These are phyloP conservation scores for Amphiprion percula DNA, from an alignment of 2,113 vertebrate species.

Conservation along the genomic window DNA sequence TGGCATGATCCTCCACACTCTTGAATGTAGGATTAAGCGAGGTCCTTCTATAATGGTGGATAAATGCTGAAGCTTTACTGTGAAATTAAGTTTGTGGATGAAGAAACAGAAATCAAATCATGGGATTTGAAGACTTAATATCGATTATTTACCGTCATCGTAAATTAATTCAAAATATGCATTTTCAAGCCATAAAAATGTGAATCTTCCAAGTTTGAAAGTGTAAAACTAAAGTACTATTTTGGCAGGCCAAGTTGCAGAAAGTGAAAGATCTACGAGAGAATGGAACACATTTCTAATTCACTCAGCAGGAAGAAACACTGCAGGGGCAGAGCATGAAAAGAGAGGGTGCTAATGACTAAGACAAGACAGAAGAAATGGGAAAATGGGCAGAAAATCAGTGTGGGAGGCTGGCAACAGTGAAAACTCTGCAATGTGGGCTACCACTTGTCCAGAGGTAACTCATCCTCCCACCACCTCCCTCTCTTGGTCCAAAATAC, in stretches of 20 bases:
- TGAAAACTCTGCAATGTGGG: conserved; percentile 32
- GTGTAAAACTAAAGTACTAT: not conserved
- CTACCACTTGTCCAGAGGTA: conserved; percentile 38
- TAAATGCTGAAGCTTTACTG: too few relatives aligned
- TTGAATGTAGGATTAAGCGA: too few relatives aligned
- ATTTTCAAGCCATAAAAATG: too few relatives aligned
- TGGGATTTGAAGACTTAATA: too few relatives aligned
- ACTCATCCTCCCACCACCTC: conserved; percentile 40
- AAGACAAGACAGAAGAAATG: conserved; percentile 12
- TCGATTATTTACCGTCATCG: too few relatives aligned
- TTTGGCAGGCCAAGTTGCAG: not conserved
- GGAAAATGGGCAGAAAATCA: conserved; percentile 4
- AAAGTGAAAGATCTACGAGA: not conserved
- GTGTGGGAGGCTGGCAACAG: conserved; percentile 12
- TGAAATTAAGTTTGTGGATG: too few relatives aligned
- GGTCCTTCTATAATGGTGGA: too few relatives aligned
- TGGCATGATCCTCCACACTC: too few relatives aligned
- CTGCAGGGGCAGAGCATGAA: not conserved
- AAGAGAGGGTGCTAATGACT: conserved; percentile 26
- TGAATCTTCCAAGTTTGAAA: not conserved
- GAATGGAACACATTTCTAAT: not conserved
- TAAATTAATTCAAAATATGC: too few relatives aligned
- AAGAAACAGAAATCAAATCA: too few relatives aligned
- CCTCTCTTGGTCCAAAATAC: conserved; percentile 37
- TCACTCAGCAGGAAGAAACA: conserved; percentile 6